Evolutionary conservation across 2,888 invertebrate species (phyloP), one percentile per base, ranked within the genome.

Genomic region (Xanthorhoe designata): DNA sequence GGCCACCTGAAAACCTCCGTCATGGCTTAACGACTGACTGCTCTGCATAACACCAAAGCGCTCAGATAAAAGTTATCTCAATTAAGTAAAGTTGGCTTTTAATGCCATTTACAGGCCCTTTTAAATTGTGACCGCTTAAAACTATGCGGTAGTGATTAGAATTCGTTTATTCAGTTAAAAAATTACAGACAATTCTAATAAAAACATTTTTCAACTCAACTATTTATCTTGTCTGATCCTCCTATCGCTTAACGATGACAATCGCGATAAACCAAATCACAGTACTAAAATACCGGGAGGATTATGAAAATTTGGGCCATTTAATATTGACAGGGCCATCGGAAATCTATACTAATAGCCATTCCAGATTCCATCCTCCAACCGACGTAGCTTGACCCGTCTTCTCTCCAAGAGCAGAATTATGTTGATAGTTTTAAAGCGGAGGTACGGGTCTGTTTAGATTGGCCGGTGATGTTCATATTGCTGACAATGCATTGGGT

Each of bases 331-430:
- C 80, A 77, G 75, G 77, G 65, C 79, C 71, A 83, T 80, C 78
- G 82, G 78, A 82, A 83, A 86, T 82, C 82, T 82, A 83, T 85
- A 86, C 84, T 87, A 86, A 86, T 86, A 82, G 82, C 73, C 75
- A 78, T 77, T 79, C 79, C 73, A 78, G 78, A 79, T 80, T 82
- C 79, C 77, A 69, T 65, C 66, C 66, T 63, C 35, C 58, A 67
- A 29, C 86, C 80, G 82, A 19, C 61, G 10, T 73, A 73, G 38
- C 45, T 54, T 66, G 83, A 76, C 9, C 82, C 54, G 17, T 45
- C 7, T 35, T 38, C 19, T 35, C 42, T 64, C 68, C 19, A 53
- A 68, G 53, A 57, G 7, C 42, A 54, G 10, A 10, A 57, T 47
- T 53, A 18, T 42, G 61, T 24, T 58, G 29, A 9, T n/a, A 38